phyloP scores from a whole-genome alignment of 2,113 vertebrate genomes.

The Dicaeum eximium region DNA sequence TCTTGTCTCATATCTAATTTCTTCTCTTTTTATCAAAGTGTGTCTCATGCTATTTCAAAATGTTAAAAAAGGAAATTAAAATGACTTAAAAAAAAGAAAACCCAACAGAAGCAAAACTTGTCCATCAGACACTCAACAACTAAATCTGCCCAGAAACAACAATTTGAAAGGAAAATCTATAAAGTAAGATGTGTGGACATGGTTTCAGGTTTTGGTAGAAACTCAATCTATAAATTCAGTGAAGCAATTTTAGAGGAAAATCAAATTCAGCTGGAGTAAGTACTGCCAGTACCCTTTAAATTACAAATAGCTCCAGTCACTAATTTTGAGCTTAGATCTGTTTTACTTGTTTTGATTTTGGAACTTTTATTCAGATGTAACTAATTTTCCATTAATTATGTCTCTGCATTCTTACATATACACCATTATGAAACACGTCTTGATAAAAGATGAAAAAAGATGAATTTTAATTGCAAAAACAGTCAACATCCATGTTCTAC shows the following conservation, averaged over 20 bases:
- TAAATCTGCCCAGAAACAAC: background rate
- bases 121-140: background rate
- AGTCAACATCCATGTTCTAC: background rate
- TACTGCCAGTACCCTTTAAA: background rate
- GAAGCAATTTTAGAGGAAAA: background rate
- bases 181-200: background rate
- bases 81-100: background rate
- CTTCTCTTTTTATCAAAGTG: background rate
- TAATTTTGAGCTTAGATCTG: background rate
- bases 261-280: background rate
- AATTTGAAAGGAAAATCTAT: conserved; percentile 32
- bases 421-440: background rate
- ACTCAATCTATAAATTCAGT: conserved; percentile 2
- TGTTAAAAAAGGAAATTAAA: conserved; percentile 2
- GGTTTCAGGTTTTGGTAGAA: background rate
- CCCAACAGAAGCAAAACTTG: background rate
- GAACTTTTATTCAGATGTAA: background rate
- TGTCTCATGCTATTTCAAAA: background rate
- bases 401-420: background rate
- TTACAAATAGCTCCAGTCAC: background rate
- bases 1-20: background rate
- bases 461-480: background rate
- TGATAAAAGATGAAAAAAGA: background rate
- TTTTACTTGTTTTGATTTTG: background rate
- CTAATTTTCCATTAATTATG: background rate